phyloP scores from a whole-genome alignment of 1,140 invertebrate genomes.

The Lordiphosa stackelbergi region DNA sequence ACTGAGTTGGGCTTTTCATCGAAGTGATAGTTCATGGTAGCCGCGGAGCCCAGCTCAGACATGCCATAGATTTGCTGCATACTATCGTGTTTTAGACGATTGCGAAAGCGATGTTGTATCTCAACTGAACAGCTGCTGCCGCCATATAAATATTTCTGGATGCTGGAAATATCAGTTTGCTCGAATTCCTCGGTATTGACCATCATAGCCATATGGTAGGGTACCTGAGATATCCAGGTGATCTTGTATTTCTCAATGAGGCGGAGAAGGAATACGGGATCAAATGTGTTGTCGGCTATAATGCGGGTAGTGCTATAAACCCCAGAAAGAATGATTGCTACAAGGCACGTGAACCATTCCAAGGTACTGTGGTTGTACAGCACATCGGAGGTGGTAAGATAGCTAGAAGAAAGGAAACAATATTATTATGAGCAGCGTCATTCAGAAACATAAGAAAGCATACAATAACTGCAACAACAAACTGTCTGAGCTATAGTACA shows the following conservation, averaged over 20 bases:
- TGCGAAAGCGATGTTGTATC: neutral
- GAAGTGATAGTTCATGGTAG: constrained; percentile 3
- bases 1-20: constrained; percentile 22
- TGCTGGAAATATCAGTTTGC: neutral
- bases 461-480: too few relatives aligned
- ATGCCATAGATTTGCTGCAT: neutral
- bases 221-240: constrained; percentile 3
- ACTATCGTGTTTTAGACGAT: neutral
- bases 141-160: neutral
- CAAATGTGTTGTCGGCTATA: constrained; percentile 4
- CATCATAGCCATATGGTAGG: constrained; percentile 3
- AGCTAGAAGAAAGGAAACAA: neutral
- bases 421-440: too few relatives aligned
- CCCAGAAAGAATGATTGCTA: neutral
- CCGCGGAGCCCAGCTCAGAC: constrained; percentile 9
- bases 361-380: constrained; percentile 6
- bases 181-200: neutral
- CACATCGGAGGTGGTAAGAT: constrained; percentile 13
- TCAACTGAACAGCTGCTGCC: constrained; percentile 6
- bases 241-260: constrained; percentile 10
- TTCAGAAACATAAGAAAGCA: too few relatives aligned
- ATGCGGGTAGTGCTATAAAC: constrained; percentile 15
- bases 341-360: constrained; percentile 23
- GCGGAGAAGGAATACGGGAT: neutral
- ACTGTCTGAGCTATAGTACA: too few relatives aligned